Base-by-base conservation (phyloP, 1,140 invertebrate species). In the Platyscapa corneri region DNA sequence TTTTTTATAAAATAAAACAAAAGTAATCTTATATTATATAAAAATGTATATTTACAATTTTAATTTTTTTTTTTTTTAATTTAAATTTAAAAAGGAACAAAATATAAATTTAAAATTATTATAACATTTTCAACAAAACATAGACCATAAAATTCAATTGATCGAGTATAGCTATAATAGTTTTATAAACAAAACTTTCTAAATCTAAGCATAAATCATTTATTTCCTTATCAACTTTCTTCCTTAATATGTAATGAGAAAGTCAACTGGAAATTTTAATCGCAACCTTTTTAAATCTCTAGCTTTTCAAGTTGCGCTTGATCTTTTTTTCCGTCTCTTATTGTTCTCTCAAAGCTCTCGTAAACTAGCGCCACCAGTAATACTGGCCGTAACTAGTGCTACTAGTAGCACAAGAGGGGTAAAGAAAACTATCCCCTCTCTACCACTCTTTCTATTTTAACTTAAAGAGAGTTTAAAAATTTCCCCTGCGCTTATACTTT, bases 401-500 rank as follows among this genome's bases (percentile, higher is more conserved):
- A 46, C 56, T 32, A 32, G 60, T 37, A 16, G 37, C 32, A 23
- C 3, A 10, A 39, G 42, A 39, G 42, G 32, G 27, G 27, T 32
- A 64, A 67, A 78, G 76, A 79, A 78, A 79, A 76, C 60, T 67
- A 56, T 0, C 18, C 74, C 14, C n/a, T 14, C 46, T 60, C 14
- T 27, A 18, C 34, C 39, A 5, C 46, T 39, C 67, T 82, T 72
- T 77, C 34, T 23, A 27, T 53, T 53, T 10, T 14, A 18, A 16
- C 56, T 39, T 60, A 16, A 53, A 90, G 89, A 90, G 90, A 91
- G 91, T 90, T 92, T 92, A 93, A 93, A 92, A 93, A 91, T 92
- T 90, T 91, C 91, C 91, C 91, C 91, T 90, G 79, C 89, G 37
- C 80, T 87, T 89, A 88, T 23, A 60, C 74, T 84, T n/a, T n/a